Base-by-base conservation (phyloP, 2,888 invertebrate genomes). In the Drosophila limbata region DNA sequence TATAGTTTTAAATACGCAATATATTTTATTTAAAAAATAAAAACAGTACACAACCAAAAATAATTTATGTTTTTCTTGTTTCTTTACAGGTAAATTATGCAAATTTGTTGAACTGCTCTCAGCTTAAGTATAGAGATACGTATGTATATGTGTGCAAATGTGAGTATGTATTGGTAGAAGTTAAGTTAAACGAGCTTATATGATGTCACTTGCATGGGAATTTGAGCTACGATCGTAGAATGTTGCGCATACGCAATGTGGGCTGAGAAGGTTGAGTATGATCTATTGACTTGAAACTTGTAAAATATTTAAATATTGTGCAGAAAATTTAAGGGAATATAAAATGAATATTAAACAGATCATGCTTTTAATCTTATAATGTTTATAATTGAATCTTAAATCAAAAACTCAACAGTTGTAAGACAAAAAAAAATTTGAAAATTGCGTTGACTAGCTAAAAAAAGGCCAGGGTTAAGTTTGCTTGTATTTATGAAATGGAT, bases 21-120 rank as follows among this genome's bases (percentile, higher is more conserved):
- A 17, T 25, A 44, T 25, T 35, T 10, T 35, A 35, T 13, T 28
- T 8, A 37, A 11, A 60, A 42, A 21, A 59, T 11, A 53, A 68
- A 44, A 51, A 4, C 39, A 17, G 33, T 75, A 31, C 44, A 35
- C 53, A 35, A 9, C 48, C 28, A 68, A 67, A 64, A 56, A 57
- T 65, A 74, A 84, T 73, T 72, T 69, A 84, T 79, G 66, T 87
- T 53, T 72, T 59, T 68, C 42, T 66, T 55, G 37, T 72, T 66
- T 81, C 75, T 57, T 85, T 88, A 28, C 88, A 89, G 85, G 85
- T 86, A 88, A 81, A 66, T 83, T 80, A 78, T 85, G 75, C 81
- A 73, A 85, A 79, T 84, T 50, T 57, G 57, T 50, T 65, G 47
- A 73, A 55, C 66, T 69, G 69, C 17, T 65, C 44, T 50, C 53